These are phyloP conservation scores for Cyrtodaria siliqua DNA, from an alignment of 2,888 invertebrate species.

Conservation along the genomic window DNA sequence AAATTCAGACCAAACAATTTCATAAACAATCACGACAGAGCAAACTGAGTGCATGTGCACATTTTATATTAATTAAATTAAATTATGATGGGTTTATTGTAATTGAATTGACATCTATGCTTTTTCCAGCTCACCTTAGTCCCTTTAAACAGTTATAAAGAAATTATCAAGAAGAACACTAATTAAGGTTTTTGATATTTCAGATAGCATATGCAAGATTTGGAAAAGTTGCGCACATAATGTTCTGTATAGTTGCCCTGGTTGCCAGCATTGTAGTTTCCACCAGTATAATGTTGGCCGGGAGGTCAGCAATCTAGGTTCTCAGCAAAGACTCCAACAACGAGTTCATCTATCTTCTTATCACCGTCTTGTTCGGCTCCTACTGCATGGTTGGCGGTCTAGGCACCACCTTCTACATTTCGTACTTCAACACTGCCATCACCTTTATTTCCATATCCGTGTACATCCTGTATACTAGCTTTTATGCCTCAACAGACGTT, in stretches of 20 bases:
- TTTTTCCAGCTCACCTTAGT: too few relatives aligned
- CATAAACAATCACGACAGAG: too few relatives aligned
- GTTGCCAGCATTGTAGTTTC: conserved; percentile 75
- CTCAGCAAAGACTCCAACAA: conserved; percentile 74
- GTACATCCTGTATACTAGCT: conserved; percentile 71
- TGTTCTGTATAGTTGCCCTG: conserved; percentile 77
- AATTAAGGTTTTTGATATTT: conserved; percentile 3
- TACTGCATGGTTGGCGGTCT: conserved; percentile 79
- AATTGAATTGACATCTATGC: too few relatives aligned
- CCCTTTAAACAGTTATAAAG: too few relatives aligned
- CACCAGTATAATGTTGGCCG: conserved; percentile 73
- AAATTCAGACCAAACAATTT: too few relatives aligned
- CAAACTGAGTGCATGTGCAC: too few relatives aligned
- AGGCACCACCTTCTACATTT: conserved; percentile 82
- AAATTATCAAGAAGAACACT: too few relatives aligned
- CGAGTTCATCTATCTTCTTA: conserved; percentile 70
- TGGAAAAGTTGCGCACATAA: conserved; percentile 75
- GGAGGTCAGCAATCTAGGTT: conserved; percentile 71
- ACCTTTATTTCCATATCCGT: conserved; percentile 74
- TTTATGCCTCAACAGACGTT: conserved; percentile 48
- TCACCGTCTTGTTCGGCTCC: conserved; percentile 75
- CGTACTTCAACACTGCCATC: conserved; percentile 80
- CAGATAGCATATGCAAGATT: conserved; percentile 79
- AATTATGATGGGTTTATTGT: too few relatives aligned
- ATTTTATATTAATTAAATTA: too few relatives aligned